Conservation (phyloP, 2,888 invertebrate genomes). For the Anorthoa munda region DNA sequence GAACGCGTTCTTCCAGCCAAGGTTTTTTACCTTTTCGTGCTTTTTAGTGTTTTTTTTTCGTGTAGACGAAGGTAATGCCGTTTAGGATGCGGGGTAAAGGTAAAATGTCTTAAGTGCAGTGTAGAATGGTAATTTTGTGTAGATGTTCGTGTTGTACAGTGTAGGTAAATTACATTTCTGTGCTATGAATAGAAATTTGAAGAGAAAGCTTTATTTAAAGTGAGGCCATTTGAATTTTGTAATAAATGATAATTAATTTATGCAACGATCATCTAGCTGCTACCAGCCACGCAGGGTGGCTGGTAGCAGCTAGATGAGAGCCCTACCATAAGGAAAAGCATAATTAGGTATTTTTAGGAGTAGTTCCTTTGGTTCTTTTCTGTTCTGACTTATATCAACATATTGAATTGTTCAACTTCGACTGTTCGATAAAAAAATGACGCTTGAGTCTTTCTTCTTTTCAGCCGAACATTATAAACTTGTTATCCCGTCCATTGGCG, state of each 20-base stretch:
- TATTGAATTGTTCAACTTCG: background rate
- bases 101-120: conserved; percentile 41
- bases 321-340: background rate
- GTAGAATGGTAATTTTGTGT: conserved; percentile 26
- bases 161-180: background rate
- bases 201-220: too few relatives aligned
- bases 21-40: conserved; percentile 71
- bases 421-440: conserved; percentile 9
- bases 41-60: conserved; percentile 74
- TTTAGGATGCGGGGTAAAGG: conserved; percentile 51
- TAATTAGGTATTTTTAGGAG: background rate
- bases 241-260: too few relatives aligned
- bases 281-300: too few relatives aligned
- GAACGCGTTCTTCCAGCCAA: conserved; percentile 81
- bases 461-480: conserved; percentile 1
- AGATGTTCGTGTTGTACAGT: background rate
- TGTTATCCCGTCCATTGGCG: conserved; percentile 9
- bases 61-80: conserved; percentile 75
- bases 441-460: conserved; percentile 2
- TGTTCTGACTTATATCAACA: background rate
- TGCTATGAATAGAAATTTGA: background rate
- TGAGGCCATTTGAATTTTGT: too few relatives aligned
- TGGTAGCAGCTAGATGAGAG: too few relatives aligned
- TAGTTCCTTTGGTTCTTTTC: background rate
- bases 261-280: too few relatives aligned